Evolutionary conservation across 2,888 invertebrate genomes (phyloP), one percentile per base, ranked within the genome.

Genomic region (Hydrotaea cyrtoneurina): DNA sequence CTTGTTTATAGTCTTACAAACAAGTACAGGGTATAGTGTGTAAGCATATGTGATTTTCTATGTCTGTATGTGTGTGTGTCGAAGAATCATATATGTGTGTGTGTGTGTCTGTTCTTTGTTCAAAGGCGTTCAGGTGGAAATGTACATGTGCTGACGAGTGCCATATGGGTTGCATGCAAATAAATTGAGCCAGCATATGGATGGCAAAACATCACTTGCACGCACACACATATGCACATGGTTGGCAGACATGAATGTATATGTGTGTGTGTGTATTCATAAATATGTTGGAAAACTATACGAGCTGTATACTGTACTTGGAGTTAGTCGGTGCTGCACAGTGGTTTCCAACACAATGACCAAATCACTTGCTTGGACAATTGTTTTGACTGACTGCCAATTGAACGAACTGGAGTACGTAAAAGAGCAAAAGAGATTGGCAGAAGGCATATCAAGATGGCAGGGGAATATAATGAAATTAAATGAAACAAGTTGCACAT

Each of bases 101-200:
- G 57, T 73, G 50, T 23, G 64, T 64, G n/a, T 26, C 2, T 39
- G 21, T 80, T 57, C 57, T 78, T 85, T 85, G 79, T 80, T 73
- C 26, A 57, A 69, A 80, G 85, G 82, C 85, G 82, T 85, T 85
- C 85, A 85, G 82, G 82, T 85, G 85, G 79, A 85, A 82, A 85
- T 80, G 73, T 85, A 80, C 85, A 80, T 85, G 79, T 85, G 85
- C 85, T 82, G 82, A 82, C 77, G 79, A 79, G 79, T 85, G 79
- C 82, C 85, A 85, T 85, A 85, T 82, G 85, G 82, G 85, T 77
- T 82, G 82, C 59, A 80, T 85, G 82, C 77, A 85, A 82, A 85
- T 85, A 85, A 82, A 85, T 77, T 77, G 79, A 77, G 78, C 79
- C 85, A 82, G 82, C 85, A 85, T 82, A 82, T 85, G 82, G 69